Evolutionary conservation across 2,797 vertebrate genomes (phyloP), one percentile per base, ranked within the genome.

Genomic region (Myotis myotis): DNA sequence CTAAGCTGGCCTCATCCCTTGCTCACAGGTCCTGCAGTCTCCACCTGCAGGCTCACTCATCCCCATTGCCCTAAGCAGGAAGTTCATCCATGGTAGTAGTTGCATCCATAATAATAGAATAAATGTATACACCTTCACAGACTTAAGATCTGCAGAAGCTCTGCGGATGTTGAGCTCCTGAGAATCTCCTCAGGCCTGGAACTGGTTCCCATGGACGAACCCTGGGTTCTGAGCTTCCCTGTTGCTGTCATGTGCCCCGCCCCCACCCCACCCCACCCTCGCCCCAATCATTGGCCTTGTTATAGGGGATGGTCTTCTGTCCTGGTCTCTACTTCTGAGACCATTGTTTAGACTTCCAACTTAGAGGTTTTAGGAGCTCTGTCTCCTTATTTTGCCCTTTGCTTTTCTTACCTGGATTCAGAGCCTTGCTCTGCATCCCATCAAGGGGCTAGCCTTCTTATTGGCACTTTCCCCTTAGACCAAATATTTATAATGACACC

Each of bases 111-210:
- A n/a, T 23, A 19, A 36, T 10, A 41, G 51, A 36, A 28, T 64
- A 16, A 60, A 22, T 64, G 72, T 20, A 55, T 62, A 44, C 16
- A 25, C 10, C 22, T 19, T 36, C 7, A 20, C 1, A 22, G 28
- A 33, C 12, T 2, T n/a, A 23, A 66, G 1, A 1, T 38, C 55
- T 66, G 1, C 0, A 78, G 66, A 2, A 38, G 3, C 13, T 41
- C 6, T 51, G 8, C 20, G 30, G 23, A 8, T 25, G 23, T 8
- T 44, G 62, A 57, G 25, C 25, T 38, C 44, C 41, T 7, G 13
- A 47, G 41, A 22, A 4, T 72, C 36, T 76, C 25, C 20, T 55
- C 20, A 20, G 76, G 38, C 44, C 20, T 47, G 30, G 12, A 8
- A 20, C 22, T n/a, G 38, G 38, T 55, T 66, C 36, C n/a, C 55